Conservation (phyloP, 2,888 invertebrate species). For the Sinodicranocentrus sp. region DNA sequence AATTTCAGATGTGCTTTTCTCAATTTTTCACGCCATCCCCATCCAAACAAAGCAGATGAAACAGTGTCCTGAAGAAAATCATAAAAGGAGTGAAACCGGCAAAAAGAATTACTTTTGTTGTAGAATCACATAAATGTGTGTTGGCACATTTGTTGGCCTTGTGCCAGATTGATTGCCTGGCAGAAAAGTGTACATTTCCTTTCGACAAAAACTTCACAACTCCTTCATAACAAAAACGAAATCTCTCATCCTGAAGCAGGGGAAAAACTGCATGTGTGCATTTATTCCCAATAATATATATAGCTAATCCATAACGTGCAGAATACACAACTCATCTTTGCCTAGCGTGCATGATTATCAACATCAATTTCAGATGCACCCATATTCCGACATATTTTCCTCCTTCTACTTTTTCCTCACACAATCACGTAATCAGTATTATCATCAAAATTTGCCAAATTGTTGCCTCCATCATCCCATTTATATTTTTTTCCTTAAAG, state of each 20-base stretch:
- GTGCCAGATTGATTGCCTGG: conserved; percentile 61
- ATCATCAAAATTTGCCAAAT: not conserved
- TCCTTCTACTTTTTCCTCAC: not conserved
- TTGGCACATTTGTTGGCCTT: conserved; percentile 34
- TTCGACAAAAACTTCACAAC: no score
- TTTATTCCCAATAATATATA: no score
- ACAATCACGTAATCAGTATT: conserved; percentile 3
- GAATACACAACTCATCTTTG: no score
- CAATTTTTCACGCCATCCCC: no score
- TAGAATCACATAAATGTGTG: conserved; percentile 11
- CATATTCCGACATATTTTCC: not conserved
- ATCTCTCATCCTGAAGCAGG: no score
- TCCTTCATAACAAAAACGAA: no score
- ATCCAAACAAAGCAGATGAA: no score
- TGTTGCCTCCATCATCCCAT: not conserved
- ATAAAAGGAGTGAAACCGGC: conserved; percentile 8
- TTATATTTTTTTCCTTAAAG: not conserved
- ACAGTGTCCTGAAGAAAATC: not conserved
- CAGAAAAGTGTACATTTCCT: conserved; percentile 13
- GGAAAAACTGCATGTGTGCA: no score
- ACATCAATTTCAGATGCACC: conserved; percentile 3
- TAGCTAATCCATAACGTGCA: no score
- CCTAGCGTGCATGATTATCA: not conserved
- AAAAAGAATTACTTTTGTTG: conserved; percentile 16
- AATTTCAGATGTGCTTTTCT: no score